Evolutionary conservation across 2,113 vertebrate genomes (phyloP).

Genomic region (Sapajus apella): DNA sequence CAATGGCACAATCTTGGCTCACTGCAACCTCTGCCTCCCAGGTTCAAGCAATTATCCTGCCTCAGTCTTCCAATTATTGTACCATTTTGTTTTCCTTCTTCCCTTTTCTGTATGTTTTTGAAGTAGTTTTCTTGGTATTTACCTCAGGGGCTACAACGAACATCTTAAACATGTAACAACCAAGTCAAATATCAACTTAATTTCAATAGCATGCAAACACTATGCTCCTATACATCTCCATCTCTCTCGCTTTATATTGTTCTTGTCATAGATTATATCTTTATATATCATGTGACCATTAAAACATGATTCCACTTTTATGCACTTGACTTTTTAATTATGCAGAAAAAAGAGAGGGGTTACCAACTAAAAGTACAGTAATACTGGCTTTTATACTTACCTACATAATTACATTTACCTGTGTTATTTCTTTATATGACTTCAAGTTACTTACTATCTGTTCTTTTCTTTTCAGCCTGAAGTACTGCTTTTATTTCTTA

Average conservation of each 20-base stretch:
- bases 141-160: background rate
- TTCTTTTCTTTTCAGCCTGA: background rate
- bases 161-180: background rate
- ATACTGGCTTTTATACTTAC: background rate
- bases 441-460: background rate
- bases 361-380: background rate
- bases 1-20: no score
- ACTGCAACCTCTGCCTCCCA: no score
- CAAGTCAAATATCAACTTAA: background rate
- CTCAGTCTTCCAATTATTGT: background rate
- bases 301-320: background rate
- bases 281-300: background rate
- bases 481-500: background rate
- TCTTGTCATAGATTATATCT: background rate
- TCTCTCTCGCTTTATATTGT: background rate
- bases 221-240: background rate
- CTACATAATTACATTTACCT: background rate
- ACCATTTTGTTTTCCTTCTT: background rate
- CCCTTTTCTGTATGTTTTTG: background rate
- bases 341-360: background rate
- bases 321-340: background rate
- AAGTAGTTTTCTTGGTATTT: background rate
- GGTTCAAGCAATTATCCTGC: no score
- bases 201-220: background rate
- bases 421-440: background rate